phyloP scores from a whole-genome alignment of 1,140 invertebrate genomes.

The Thaumatotibia leucotreta region DNA sequence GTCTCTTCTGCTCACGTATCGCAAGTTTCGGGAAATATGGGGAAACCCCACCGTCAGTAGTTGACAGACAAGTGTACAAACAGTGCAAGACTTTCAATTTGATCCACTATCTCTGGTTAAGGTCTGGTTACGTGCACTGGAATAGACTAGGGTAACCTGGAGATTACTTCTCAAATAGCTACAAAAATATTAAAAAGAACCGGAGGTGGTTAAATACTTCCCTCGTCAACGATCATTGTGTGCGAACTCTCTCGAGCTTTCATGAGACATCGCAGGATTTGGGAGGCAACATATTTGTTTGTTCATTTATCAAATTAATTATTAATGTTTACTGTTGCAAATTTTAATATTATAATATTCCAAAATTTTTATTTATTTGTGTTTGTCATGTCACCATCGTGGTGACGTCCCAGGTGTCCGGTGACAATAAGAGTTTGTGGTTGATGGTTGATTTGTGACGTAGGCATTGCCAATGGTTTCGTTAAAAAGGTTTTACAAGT shows the following conservation, averaged over 20 bases:
- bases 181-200: not conserved
- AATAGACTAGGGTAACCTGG: not conserved
- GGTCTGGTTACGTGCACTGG: no score
- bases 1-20: no score
- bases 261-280: not conserved
- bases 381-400: constrained; percentile 25
- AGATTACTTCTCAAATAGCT: not conserved
- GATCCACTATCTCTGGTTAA: no score
- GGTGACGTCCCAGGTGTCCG: no score
- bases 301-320: not conserved
- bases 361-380: no score
- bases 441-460: not conserved
- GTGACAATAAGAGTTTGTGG: no score
- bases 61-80: no score
- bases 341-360: no score
- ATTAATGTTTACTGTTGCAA: not conserved
- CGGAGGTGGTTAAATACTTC: not conserved
- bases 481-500: not conserved
- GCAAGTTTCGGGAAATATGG: no score
- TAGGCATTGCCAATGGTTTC: not conserved
- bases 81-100: no score
- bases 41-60: no score
- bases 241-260: not conserved
- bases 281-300: not conserved
- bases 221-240: not conserved